A percentile compares a stretch with the other conserved stretches of the same genome.
Conservation (phyloP, 1,140 invertebrate genomes). For the Pseudomyrmex sp. region DNA sequence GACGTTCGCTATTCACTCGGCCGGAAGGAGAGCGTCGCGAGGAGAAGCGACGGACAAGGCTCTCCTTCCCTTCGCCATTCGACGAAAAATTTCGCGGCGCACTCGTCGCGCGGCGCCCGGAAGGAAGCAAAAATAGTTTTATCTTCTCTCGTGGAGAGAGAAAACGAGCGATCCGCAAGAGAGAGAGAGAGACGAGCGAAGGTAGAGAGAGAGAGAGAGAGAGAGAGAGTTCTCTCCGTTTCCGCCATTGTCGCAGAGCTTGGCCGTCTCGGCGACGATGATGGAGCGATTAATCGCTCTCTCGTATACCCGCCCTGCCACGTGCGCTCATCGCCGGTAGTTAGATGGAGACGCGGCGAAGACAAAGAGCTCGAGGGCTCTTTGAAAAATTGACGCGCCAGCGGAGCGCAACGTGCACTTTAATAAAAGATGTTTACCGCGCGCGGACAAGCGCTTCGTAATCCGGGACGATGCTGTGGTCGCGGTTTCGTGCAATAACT, state of each 20-base stretch:
- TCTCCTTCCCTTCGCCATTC: neutral
- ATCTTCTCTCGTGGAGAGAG: conserved; percentile 14
- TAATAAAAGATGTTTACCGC: conserved; percentile 78
- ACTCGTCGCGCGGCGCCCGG: conserved; percentile 13
- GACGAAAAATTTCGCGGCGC: conserved; percentile 29
- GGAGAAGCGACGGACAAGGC: neutral
- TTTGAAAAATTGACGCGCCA: conserved; percentile 78
- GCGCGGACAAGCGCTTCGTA: conserved; percentile 69
- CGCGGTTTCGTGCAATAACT: conserved; percentile 64
- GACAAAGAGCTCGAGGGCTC: conserved; percentile 73
- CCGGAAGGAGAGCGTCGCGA: neutral
- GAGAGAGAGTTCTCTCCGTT: conserved; percentile 50
- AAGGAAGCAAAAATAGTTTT: conserved; percentile 47
- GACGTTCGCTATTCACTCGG: conserved; percentile 25
- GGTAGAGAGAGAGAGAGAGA: conserved; percentile 13
- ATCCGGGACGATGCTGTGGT: conserved; percentile 62
- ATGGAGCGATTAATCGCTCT: conserved; percentile 74
- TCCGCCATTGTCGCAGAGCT: conserved; percentile 67
- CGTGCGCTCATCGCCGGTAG: conserved; percentile 69
- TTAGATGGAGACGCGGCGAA: conserved; percentile 71
- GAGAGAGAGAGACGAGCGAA: neutral
- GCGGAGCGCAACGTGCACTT: conserved; percentile 72
- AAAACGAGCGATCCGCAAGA: neutral
- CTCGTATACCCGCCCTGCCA: conserved; percentile 49
- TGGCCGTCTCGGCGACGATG: conserved; percentile 61